Evolutionary conservation across 2,797 vertebrate genomes (phyloP).

Genomic region (Simalia tracyae): DNA sequence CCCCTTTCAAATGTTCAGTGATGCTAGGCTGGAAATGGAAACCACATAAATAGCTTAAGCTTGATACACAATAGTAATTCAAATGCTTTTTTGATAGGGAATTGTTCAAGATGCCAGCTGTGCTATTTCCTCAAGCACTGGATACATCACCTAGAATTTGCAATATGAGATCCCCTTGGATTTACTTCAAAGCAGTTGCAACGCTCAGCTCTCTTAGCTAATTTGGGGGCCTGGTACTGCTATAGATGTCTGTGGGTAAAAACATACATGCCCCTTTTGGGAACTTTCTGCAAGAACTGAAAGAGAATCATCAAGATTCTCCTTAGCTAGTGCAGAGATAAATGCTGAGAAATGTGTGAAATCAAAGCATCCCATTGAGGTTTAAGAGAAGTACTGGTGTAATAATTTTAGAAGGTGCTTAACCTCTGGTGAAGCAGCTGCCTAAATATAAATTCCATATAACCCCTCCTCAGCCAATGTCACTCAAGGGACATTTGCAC

Average conservation of each 20-base stretch:
- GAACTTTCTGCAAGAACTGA: background rate
- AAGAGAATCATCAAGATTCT: background rate
- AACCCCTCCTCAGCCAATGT: background rate
- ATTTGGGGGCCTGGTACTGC: background rate
- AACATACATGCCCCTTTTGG: background rate
- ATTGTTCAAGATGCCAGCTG: constrained; percentile 22
- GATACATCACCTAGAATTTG: background rate
- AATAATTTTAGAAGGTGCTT: background rate
- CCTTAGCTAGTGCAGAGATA: background rate
- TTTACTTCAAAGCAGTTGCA: constrained; percentile 15
- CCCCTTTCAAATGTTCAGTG: background rate
- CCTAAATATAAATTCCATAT: background rate
- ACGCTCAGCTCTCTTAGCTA: background rate
- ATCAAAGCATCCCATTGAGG: background rate
- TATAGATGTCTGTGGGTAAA: background rate
- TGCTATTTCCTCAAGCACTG: constrained; percentile 14
- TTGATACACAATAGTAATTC: background rate
- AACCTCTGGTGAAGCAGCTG: background rate
- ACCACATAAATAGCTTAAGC: constrained; percentile 10
- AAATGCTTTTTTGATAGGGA: background rate
- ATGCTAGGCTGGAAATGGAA: constrained; percentile 22
- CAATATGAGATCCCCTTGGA: background rate
- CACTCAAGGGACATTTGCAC: background rate
- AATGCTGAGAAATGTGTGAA: constrained; percentile 10
- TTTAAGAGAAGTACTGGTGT: background rate